Evolutionary conservation across 1,140 invertebrate genomes (phyloP).

Genomic region (Drosophila neocordata): DNA sequence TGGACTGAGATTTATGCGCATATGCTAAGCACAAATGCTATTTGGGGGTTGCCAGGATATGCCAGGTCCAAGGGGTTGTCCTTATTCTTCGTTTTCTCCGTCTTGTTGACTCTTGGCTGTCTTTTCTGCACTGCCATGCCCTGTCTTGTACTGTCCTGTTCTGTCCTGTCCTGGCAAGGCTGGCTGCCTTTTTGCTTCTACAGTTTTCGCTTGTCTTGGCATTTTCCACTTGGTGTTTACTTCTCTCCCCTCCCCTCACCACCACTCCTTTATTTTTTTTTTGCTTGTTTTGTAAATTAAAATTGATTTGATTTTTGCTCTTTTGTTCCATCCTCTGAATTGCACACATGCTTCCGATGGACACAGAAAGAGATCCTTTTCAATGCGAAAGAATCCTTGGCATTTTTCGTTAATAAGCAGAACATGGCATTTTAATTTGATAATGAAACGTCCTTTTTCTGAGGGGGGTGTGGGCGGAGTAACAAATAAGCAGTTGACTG

Average conservation of each 20-base stretch:
- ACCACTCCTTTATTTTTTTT: slow-evolving; percentile 11
- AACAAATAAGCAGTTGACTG: not conserved
- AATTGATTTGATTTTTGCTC: slow-evolving; percentile 80
- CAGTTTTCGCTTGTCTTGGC: slow-evolving; percentile 65
- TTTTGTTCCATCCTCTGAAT: slow-evolving; percentile 42
- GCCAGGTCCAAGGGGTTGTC: slow-evolving; percentile 51
- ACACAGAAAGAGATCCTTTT: slow-evolving; percentile 31
- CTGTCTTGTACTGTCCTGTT: too few species aligned
- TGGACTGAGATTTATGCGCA: slow-evolving; percentile 73
- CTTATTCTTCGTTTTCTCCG: slow-evolving; percentile 12
- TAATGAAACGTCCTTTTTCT: slow-evolving; percentile 15
- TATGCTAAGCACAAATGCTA: slow-evolving; percentile 68
- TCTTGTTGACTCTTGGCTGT: slow-evolving; percentile 32
- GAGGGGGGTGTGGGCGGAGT: not conserved
- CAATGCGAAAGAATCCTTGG: slow-evolving; percentile 38
- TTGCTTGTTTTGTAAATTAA: slow-evolving; percentile 76
- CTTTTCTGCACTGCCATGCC: too few species aligned
- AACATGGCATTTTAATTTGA: slow-evolving; percentile 56
- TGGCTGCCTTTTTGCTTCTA: slow-evolving; percentile 12
- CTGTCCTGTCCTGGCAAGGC: not conserved
- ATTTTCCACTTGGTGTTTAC: slow-evolving; percentile 46
- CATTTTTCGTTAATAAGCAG: slow-evolving; percentile 60
- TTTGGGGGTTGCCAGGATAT: slow-evolving; percentile 54
- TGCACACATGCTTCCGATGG: slow-evolving; percentile 51
- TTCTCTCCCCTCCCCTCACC: not conserved